Conservation (phyloP, 2,113 vertebrate genomes). For the Cavia aperea region DNA sequence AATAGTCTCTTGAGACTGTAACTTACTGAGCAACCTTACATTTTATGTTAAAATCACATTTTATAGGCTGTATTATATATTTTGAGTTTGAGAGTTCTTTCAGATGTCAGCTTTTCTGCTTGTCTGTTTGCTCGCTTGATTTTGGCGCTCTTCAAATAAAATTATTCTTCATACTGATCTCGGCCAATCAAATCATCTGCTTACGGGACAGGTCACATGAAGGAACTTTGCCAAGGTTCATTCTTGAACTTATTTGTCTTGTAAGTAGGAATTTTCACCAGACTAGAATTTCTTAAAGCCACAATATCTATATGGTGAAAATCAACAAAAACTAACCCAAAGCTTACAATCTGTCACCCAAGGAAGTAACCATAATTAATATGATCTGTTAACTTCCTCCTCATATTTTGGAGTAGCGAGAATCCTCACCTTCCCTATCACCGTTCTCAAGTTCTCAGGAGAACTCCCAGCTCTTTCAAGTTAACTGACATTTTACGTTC, state of each 20-base stretch:
- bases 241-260: background rate
- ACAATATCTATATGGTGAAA: background rate
- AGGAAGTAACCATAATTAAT: background rate
- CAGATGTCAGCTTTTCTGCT: background rate
- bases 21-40: background rate
- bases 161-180: background rate
- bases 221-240: background rate
- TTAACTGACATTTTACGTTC: background rate
- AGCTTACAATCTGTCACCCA: background rate
- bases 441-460: background rate
- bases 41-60: background rate
- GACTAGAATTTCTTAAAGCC: constrained; percentile 11
- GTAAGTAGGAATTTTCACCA: background rate
- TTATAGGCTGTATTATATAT: background rate
- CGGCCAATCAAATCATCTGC: background rate
- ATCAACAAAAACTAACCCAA: constrained; percentile 2
- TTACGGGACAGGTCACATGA: background rate
- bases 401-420: background rate
- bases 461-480: background rate
- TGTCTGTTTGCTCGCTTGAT: background rate
- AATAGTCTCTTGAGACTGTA: background rate
- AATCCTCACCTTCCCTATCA: background rate
- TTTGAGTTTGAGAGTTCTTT: background rate
- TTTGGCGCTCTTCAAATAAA: background rate
- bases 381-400: background rate